Conservation (phyloP, 2,113 vertebrate species). For the Muntiacus reevesi region DNA sequence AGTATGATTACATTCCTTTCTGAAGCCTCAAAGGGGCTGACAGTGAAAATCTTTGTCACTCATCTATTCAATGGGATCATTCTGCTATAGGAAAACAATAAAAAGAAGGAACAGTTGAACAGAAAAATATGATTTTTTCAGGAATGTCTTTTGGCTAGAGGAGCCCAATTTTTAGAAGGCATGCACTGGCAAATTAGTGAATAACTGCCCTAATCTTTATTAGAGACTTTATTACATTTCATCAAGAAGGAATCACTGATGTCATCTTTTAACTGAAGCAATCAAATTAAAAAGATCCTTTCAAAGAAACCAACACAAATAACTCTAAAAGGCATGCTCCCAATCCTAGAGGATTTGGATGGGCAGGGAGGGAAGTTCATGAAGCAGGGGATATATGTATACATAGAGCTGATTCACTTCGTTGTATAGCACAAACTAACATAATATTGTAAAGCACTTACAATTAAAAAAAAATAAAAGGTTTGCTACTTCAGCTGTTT, state of each 20-base stretch:
- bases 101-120: neutral
- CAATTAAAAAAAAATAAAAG: neutral
- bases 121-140: slow-evolving; percentile 9
- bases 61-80: neutral
- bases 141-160: neutral
- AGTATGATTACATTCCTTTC: slow-evolving; percentile 62
- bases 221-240: neutral
- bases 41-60: slow-evolving; percentile 3
- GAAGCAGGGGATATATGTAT: neutral
- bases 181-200: neutral
- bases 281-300: neutral
- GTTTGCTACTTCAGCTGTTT: neutral
- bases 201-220: neutral
- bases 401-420: neutral
- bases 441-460: neutral
- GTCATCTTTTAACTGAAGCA: slow-evolving; percentile 19
- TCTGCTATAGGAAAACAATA: neutral
- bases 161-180: neutral
- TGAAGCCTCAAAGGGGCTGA: slow-evolving; percentile 31
- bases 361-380: neutral
- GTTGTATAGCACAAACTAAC: neutral
- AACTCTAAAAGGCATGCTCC: neutral
- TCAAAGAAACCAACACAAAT: neutral
- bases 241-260: neutral
- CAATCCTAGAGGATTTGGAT: neutral